Evolutionary conservation across 2,888 invertebrate genomes (phyloP).

Genomic region (Drosophila subquinaria): DNA sequence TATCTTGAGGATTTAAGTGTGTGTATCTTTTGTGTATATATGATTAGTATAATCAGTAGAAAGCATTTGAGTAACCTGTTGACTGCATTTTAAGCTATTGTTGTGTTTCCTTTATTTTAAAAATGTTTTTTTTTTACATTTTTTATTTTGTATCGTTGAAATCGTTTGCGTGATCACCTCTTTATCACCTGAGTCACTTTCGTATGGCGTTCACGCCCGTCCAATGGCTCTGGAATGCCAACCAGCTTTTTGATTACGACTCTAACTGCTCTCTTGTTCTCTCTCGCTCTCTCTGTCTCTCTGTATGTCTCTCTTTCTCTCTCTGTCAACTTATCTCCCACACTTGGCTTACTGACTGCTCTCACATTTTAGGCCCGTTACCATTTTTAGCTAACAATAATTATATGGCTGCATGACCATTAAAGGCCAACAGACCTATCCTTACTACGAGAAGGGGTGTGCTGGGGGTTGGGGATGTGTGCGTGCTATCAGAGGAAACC

Average conservation of each 20-base stretch:
- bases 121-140: background rate
- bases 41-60: constrained; percentile 54
- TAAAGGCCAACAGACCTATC: constrained; percentile 53
- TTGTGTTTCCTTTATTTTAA: constrained; percentile 1
- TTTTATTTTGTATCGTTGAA: constrained; percentile 27
- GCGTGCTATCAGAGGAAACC: constrained; percentile 54
- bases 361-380: constrained; percentile 58
- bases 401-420: constrained; percentile 70
- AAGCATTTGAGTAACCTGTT: constrained; percentile 39
- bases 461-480: background rate
- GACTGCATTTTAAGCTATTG: constrained; percentile 29
- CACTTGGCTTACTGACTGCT: constrained; percentile 26
- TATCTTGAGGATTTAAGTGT: constrained; percentile 25
- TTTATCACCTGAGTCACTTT: constrained; percentile 79
- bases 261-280: constrained; percentile 26
- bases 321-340: constrained; percentile 22
- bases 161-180: constrained; percentile 64
- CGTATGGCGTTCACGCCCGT: constrained; percentile 66
- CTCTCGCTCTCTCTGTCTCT: constrained; percentile 19
- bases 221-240: constrained; percentile 57
- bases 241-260: constrained; percentile 43
- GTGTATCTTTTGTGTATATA: constrained; percentile 62
- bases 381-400: constrained; percentile 72
- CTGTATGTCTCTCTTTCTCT: constrained; percentile 13
- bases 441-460: background rate